Evolutionary conservation across 2,888 invertebrate genomes (phyloP), one percentile per base, ranked within the genome.

Genomic region (Heterodera filipjevi): DNA sequence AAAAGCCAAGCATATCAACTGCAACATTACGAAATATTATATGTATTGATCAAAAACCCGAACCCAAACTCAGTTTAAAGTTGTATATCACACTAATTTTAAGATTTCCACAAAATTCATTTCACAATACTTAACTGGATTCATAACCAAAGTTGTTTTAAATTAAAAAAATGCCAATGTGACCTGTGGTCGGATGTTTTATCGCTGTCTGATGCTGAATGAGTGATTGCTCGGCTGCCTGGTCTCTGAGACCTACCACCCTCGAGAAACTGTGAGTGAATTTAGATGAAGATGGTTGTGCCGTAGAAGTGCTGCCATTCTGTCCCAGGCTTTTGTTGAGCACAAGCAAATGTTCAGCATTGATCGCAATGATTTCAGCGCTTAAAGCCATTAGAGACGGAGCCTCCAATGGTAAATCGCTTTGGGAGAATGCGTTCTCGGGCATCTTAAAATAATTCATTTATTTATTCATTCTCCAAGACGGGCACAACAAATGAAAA

Each of bases 381-480:
- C 79, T 79, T 30, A 79, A 66, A 27, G 79, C 79, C n/a, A 79
- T 46, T 32, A 79, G n/a, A 19, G 79, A 79, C 68, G 79, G 79
- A 16, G 79, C 79, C 27, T 70, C 64, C 19, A 79, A 44, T 30
- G 79, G 79, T 27, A 39, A n/a, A 77, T 79, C 79, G 32, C 68
- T 75, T 27, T 77, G 73, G 30, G 44, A 46, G 19, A 44, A 66
- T 32, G 46, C 75, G 66, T 75, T 75, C 59, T 75, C 75, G 22
- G 75, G 75, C 75, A 75, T 75, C 59, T 27, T 19, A 39, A 39
- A 6, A 39, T 12, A 39, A n/a, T n/a, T n/a, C 39, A 10, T 46
- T 33, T 72, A 12, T 19, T 53, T 53, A 22, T 53, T 53, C 0
- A n/a, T n/a, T n/a, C n/a, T n/a, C n/a, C n/a, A n/a, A n/a, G n/a